These are phyloP conservation scores for Ectropis crepuscularia DNA, from an alignment of 2,888 invertebrate genomes.

Conservation along the genomic window DNA sequence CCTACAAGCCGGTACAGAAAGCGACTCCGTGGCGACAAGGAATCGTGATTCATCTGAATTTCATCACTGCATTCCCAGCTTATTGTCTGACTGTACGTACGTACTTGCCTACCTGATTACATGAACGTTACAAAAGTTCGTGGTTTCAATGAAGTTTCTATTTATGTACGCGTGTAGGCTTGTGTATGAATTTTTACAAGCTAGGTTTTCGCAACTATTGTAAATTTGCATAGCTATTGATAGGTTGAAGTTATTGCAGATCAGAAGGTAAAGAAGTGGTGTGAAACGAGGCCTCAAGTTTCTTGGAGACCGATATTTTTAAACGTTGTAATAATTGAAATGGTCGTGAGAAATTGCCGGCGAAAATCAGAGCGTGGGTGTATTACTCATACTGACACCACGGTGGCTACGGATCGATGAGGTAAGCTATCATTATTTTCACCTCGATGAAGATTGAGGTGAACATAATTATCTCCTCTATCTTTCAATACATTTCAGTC, in stretches of 20 bases:
- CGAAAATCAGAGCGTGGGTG: constrained; percentile 80
- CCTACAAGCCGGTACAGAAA: constrained; percentile 55
- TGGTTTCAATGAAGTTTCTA: constrained; percentile 49
- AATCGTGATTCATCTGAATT: constrained; percentile 71
- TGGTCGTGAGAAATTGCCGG: constrained; percentile 73
- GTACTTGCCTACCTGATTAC: constrained; percentile 42
- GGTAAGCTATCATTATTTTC: constrained; percentile 77
- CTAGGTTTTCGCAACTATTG: constrained; percentile 50
- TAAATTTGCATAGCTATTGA: constrained; percentile 66
- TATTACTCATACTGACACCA: constrained; percentile 69
- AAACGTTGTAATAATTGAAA: constrained; percentile 66
- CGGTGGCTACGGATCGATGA: constrained; percentile 70
- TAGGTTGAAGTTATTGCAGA: constrained; percentile 52
- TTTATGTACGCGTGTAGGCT: constrained; percentile 46
- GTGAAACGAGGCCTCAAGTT: constrained; percentile 62
- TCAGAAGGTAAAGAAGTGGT: constrained; percentile 59
- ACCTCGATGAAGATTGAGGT: constrained; percentile 39
- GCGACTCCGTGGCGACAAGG: constrained; percentile 55
- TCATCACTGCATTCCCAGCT: constrained; percentile 64
- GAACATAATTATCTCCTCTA: too few relatives aligned
- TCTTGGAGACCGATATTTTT: constrained; percentile 63
- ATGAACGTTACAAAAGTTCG: constrained; percentile 50
- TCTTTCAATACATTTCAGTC: too few relatives aligned
- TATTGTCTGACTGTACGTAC: constrained; percentile 45
- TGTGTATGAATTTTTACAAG: constrained; percentile 45